Evolutionary conservation across 1,140 invertebrate genomes (phyloP), one percentile per base, ranked within the genome.

Genomic region (Scaptomyza pallida): DNA sequence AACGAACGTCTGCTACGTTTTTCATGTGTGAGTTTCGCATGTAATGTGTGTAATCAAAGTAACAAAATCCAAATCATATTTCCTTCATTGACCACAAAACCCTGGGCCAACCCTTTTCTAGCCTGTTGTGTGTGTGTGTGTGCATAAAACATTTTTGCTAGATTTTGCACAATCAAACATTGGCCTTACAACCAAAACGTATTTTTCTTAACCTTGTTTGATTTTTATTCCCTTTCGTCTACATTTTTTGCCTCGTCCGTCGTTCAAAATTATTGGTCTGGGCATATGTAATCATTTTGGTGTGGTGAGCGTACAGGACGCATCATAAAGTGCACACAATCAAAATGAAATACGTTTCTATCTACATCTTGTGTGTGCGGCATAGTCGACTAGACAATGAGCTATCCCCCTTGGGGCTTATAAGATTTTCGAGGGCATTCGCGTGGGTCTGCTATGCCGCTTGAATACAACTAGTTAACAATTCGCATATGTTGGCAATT

Each of bases 11-110:
- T 74, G 80, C 80, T 67, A 86, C 77, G n/a, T 85, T 85, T 86
- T 85, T 86, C 81, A 86, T 35, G 33, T 12, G 33, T 35, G 33
- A 35, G 9, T 12, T 81, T 88, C 82, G 63, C 82, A 78, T 88
- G 82, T 88, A 88, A 88, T 88, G 82, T 88, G 82, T 88, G 82
- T 88, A 88, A 88, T 88, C 82, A 88, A 88, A 88, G 82, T 88
- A 88, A 75, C 82, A 88, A 88, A 88, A 88, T 88, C 82, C 82
- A 88, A 88, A 88, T 88, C 82, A 88, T 88, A 88, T 88, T 88
- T 88, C 82, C 82, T 88, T 82, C 82, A 88, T 88, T 88, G 82
- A 88, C 82, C 82, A 88, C 82, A 88, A 78, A 33, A 26, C 2
- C 21, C 37, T 50, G 33, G 21, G 44, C 41, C 78, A 83, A 83